Evolutionary conservation across 2,113 vertebrate species (phyloP).

Genomic region (Atrichornis clamosus): DNA sequence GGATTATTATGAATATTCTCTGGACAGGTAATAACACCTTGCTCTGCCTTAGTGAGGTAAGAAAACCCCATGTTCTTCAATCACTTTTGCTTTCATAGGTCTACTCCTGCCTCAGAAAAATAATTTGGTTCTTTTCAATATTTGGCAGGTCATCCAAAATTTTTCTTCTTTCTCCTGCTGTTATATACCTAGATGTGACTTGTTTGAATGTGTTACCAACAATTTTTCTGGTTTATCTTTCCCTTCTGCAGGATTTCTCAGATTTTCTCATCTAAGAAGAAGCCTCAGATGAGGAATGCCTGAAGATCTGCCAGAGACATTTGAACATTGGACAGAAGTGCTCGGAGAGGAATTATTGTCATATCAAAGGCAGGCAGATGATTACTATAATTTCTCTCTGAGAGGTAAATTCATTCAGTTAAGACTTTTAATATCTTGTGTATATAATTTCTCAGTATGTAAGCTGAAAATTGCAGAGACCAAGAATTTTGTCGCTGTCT

Average conservation of each 20-base stretch:
- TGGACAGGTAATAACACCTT: slow-evolving; percentile 73
- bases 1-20: slow-evolving; percentile 64
- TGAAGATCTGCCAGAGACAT: slow-evolving; percentile 71
- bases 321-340: slow-evolving; percentile 69
- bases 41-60: slow-evolving; percentile 75
- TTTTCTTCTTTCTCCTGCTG: not conserved
- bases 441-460: not conserved
- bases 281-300: slow-evolving; percentile 41
- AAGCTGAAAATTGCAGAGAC: not conserved
- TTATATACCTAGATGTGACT: not conserved
- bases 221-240: not conserved
- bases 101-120: not conserved
- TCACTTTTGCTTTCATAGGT: not conserved
- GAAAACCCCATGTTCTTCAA: not conserved
- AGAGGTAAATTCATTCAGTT: slow-evolving; percentile 54
- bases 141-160: not conserved
- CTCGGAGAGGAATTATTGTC: slow-evolving; percentile 64
- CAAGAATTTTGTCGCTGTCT: not conserved
- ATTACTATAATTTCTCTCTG: slow-evolving; percentile 73
- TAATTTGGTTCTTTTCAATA: not conserved
- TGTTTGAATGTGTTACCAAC: not conserved
- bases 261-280: no score
- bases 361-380: slow-evolving; percentile 64
- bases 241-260: slow-evolving; percentile 74
- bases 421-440: not conserved